Evolutionary conservation across 1,140 invertebrate species (phyloP), one percentile per base, ranked within the genome.

Genomic region (Pogonomyrmex barbatus): DNA sequence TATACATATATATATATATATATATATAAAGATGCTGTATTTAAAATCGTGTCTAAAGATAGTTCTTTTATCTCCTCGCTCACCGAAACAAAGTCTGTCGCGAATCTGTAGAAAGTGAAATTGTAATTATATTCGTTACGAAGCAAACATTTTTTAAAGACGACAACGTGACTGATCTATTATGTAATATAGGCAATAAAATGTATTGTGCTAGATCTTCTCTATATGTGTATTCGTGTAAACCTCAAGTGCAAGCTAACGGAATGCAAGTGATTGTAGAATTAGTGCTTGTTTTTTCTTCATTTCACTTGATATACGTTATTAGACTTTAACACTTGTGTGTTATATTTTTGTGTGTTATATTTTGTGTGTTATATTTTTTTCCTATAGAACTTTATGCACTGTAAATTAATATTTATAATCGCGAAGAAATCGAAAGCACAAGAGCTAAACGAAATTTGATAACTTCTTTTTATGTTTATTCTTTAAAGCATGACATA

Each of bases 1-100:
- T 91, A 89, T 83, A 92, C 78, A 90, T 75, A 94, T 94, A 94
- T 93, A 92, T 92, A 91, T 89, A 92, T 87, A 90, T 24, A 88
- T 54, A 89, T 52, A 89, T 62, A 85, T 70, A 91, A 92, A 87
- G 77, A 92, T 91, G 88, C 88, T 91, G 89, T 93, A 91, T 89
- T 87, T 83, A 83, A 89, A 89, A n/a, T 84, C 68, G 60, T 85
- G 36, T 73, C 73, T 33, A 58, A 83, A 45, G 73, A 81, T 9
- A 30, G 58, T 65, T 89, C 39, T 82, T 89, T 86, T 82, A 63
- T 47, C 47, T 73, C 76, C 60, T 79, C 45, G 79, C 79, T 83
- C 79, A 83, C 54, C 52, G 79, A 82, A 82, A 82, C 30, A 83
- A 83, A 83, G 79, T 82, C 79, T 83, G 54, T 73, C 54, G 79